Conservation (phyloP, 2,113 vertebrate genomes). For the Pachyramphus minor region DNA sequence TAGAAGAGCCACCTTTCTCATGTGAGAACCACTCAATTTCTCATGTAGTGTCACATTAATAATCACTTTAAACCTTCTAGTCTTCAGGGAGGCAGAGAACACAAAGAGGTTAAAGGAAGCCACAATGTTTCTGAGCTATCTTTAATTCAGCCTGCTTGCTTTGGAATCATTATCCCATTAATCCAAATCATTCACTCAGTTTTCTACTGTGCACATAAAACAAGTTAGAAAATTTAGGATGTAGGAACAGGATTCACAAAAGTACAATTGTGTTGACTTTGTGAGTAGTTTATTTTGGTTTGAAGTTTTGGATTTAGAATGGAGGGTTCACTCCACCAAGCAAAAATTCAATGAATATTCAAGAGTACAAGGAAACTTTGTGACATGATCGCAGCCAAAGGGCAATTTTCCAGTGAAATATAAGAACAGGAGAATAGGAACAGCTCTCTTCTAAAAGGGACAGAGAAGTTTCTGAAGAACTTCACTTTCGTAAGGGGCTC, state of each 20-base stretch:
- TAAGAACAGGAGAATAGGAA: not conserved
- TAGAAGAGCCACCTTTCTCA: not conserved
- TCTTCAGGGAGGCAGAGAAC: not conserved
- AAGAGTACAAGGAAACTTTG: not conserved
- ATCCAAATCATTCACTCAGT: not conserved
- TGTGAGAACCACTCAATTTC: not conserved
- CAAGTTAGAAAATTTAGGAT: not conserved
- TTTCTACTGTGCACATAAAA: not conserved
- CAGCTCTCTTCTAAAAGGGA: not conserved
- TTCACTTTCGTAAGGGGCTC: not conserved
- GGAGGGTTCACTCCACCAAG: not conserved
- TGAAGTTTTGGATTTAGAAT: not conserved
- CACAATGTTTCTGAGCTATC: not conserved
- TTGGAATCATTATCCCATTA: not conserved
- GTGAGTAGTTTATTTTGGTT: not conserved
- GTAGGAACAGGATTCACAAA: not conserved
- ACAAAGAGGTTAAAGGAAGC: not conserved
- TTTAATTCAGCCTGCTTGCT: not conserved
- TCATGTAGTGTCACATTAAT: not conserved
- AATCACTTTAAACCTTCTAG: not conserved
- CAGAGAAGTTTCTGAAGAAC: not conserved
- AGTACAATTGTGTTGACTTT: not conserved
- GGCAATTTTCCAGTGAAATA: not conserved
- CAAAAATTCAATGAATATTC: not conserved
- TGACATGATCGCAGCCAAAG: not conserved